Conservation (phyloP, 1,140 invertebrate genomes). For the Scaptodrosophila lebanonensis region DNA sequence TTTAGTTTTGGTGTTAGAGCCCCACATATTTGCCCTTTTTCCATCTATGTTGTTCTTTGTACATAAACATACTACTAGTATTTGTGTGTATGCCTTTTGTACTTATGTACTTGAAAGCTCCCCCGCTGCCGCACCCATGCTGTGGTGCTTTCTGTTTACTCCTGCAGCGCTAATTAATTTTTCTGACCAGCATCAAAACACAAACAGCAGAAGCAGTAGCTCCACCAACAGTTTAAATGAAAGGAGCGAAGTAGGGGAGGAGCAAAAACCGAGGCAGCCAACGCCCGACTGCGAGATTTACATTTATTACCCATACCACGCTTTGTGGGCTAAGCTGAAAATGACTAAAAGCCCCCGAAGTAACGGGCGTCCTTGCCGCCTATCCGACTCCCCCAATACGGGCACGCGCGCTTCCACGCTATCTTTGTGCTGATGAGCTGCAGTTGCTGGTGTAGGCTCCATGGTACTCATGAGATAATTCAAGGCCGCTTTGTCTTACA, state of each 20-base stretch:
- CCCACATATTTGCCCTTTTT: too few species aligned
- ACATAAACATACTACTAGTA: not conserved
- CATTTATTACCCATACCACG: conserved; percentile 62
- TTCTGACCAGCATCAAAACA: conserved; percentile 54
- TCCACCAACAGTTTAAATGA: too few species aligned
- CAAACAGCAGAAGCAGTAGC: conserved; percentile 8
- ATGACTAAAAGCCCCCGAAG: conserved; percentile 50
- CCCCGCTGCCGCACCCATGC: not conserved
- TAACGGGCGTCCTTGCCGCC: conserved; percentile 45
- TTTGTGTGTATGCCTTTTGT: conserved; percentile 25
- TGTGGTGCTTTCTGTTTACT: conserved; percentile 41
- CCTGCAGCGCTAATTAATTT: conserved; percentile 75
- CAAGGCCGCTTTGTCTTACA: conserved; percentile 46
- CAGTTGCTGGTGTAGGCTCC: conserved; percentile 7
- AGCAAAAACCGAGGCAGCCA: not conserved
- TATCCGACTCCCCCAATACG: not conserved
- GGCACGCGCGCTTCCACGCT: conserved; percentile 1
- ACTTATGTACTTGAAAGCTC: conserved; percentile 10
- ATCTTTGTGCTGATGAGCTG: conserved; percentile 18
- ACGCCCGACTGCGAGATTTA: conserved; percentile 51
- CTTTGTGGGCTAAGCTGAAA: conserved; percentile 19
- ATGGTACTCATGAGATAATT: conserved; percentile 22
- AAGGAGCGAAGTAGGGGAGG: not conserved
- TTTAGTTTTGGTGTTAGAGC: too few species aligned
- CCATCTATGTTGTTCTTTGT: too few species aligned